These are phyloP conservation scores for Cyprinodon brontotheroides DNA, from an alignment of 2,113 vertebrate species.

Conservation along the genomic window DNA sequence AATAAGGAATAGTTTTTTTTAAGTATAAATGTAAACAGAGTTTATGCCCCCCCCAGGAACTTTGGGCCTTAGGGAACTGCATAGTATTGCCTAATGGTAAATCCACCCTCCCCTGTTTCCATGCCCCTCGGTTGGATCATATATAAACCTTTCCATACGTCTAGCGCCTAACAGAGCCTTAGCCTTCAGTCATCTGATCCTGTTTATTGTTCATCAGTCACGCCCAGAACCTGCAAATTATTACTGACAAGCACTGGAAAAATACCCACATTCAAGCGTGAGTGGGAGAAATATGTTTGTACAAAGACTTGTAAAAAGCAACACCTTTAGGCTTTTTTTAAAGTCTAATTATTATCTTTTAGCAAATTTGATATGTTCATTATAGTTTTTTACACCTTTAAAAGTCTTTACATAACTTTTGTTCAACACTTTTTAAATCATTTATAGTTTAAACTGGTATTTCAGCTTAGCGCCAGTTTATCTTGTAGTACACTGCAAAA, in stretches of 20 bases:
- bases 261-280: not conserved
- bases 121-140: not conserved
- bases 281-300: not conserved
- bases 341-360: not conserved
- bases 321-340: not conserved
- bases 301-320: no score
- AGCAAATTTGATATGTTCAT: not conserved
- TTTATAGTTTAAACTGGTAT: no score
- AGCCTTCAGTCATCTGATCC: not conserved
- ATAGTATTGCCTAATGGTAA: no score
- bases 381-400: not conserved
- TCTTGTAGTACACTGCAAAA: no score
- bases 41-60: no score
- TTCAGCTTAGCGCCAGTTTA: no score
- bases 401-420: not conserved
- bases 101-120: no score
- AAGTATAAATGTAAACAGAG: no score
- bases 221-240: not conserved
- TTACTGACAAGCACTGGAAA: not conserved
- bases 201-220: not conserved
- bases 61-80: no score
- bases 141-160: not conserved
- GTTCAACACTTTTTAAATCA: no score
- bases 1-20: no score
- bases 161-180: not conserved